Evolutionary conservation across 2,888 invertebrate species (phyloP).

Genomic region (Eledone cirrhosa): DNA sequence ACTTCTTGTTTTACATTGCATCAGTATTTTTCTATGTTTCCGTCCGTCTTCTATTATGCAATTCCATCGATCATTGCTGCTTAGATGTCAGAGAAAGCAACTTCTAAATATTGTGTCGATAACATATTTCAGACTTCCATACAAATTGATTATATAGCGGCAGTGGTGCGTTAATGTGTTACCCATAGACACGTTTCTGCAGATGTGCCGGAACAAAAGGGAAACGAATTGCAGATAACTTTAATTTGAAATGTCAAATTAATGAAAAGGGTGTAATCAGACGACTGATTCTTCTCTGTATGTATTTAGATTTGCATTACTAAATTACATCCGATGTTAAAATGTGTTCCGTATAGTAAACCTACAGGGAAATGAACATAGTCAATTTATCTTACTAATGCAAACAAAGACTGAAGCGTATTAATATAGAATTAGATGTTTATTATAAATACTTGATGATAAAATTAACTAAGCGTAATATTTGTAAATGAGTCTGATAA

Average conservation of each 20-base stretch:
- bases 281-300: not conserved
- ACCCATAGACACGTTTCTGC: no score
- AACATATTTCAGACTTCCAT: no score
- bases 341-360: not conserved
- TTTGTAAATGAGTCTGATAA: not conserved
- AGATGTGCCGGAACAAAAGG: no score
- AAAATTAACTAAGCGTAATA: not conserved
- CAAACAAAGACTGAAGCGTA: not conserved
- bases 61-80: no score
- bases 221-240: constrained; percentile 70
- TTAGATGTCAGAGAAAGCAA: no score
- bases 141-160: no score
- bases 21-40: no score
- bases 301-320: not conserved
- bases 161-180: no score
- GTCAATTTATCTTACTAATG: not conserved
- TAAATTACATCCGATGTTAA: not conserved
- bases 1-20: no score
- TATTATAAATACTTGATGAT: not conserved
- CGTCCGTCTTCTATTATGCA: no score
- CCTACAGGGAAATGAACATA: not conserved
- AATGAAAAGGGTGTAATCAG: not conserved
- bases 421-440: not conserved
- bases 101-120: no score
- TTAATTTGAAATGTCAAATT: not conserved